Evolutionary conservation across 2,888 invertebrate species (phyloP).

Genomic region (Mythimna pallens): DNA sequence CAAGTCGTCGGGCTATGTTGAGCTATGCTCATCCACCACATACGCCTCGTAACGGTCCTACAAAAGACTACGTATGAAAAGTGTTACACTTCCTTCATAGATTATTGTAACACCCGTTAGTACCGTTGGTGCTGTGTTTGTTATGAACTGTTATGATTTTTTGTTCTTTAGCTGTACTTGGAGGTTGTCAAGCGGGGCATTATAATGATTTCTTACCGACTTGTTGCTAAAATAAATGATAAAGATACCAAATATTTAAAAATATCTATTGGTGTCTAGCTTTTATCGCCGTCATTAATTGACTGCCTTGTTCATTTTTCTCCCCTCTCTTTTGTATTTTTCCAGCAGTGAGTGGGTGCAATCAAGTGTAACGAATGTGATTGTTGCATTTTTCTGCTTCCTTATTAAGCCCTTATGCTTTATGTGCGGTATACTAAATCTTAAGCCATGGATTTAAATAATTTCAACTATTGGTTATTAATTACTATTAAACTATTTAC

Average conservation of each 20-base stretch:
- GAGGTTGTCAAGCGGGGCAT: constrained; percentile 10
- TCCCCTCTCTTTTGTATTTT: background rate
- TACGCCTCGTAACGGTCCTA: constrained; percentile 53
- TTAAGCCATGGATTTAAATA: too few species aligned
- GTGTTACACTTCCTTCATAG: constrained; percentile 62
- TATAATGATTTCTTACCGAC: background rate
- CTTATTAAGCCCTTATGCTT: background rate
- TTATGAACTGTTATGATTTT: constrained; percentile 43
- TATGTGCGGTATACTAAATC: too few species aligned
- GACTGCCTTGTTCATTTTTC: background rate
- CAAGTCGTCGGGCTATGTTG: constrained; percentile 62
- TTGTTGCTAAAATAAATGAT: background rate
- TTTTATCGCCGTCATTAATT: background rate
- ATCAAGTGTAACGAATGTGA: constrained; percentile 27
- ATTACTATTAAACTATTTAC: background rate
- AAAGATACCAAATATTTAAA: too few species aligned
- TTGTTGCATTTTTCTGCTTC: constrained; percentile 9
- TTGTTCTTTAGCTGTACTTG: constrained; percentile 36
- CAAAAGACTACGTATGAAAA: constrained; percentile 59
- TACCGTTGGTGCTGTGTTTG: constrained; percentile 34
- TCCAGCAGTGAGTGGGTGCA: background rate
- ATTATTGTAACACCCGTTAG: constrained; percentile 56
- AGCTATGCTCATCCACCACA: constrained; percentile 47
- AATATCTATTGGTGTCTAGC: too few species aligned
- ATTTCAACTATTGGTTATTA: too few species aligned